Evolutionary conservation across 2,888 invertebrate species (phyloP).

Genomic region (Rhagonycha lutea): DNA sequence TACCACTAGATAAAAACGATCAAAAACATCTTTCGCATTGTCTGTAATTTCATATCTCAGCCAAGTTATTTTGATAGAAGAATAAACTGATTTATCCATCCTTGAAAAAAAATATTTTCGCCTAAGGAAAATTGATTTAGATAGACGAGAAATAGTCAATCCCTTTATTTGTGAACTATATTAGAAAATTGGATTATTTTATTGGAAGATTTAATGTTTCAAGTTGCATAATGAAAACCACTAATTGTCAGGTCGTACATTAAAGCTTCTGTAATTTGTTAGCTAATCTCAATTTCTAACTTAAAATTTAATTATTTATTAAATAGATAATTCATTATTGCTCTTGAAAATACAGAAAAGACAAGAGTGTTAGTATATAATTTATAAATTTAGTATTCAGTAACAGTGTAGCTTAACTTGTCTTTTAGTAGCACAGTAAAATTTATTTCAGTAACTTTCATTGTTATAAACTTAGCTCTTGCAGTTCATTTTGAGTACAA

Average conservation of each 20-base stretch:
- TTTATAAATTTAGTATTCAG: no score
- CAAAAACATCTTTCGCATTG: slow-evolving; percentile 1
- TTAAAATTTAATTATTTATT: no score
- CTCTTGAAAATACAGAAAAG: no score
- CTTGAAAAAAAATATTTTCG: not conserved
- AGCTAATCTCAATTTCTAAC: no score
- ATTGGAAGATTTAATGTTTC: not conserved
- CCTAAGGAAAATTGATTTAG: not conserved
- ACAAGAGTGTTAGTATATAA: no score
- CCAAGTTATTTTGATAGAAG: not conserved
- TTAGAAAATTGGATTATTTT: not conserved
- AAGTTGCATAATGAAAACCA: not conserved
- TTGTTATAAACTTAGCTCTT: no score
- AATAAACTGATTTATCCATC: not conserved
- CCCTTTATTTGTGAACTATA: not conserved
- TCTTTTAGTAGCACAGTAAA: no score
- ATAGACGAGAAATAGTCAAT: not conserved
- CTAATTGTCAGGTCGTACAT: not conserved
- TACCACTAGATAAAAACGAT: slow-evolving; percentile 17
- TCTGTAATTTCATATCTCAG: slow-evolving; percentile 1
- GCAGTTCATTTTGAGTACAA: no score
- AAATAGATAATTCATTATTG: not conserved
- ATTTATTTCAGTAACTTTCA: no score
- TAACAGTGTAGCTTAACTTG: no score
- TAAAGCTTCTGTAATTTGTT: no score